Percentiles rank a stretch among this genome's conserved stretches.
Conservation (phyloP, 2,888 invertebrate genomes). For the Callimorpha dominula region DNA sequence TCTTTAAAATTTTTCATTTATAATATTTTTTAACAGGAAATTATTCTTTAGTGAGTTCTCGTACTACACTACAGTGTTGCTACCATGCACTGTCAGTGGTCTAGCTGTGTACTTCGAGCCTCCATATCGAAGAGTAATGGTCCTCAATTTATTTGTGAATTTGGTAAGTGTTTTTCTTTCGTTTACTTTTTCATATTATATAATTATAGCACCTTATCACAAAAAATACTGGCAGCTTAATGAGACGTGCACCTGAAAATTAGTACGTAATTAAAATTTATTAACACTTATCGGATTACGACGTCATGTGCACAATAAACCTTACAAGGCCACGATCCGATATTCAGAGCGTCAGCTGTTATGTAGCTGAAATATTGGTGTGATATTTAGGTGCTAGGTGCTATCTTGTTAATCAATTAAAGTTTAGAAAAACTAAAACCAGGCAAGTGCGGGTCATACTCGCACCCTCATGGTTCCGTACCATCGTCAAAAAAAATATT, state of each 20-base stretch:
- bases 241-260: neutral
- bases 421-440: too few relatives aligned
- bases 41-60: constrained; percentile 80
- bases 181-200: neutral
- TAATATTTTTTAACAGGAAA: constrained; percentile 62
- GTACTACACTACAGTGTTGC: constrained; percentile 80
- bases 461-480: too few relatives aligned
- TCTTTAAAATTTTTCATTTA: too few relatives aligned
- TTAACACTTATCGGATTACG: neutral
- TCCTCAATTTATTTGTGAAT: constrained; percentile 82
- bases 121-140: constrained; percentile 80
- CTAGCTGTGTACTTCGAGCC: constrained; percentile 82
- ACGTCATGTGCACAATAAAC: neutral
- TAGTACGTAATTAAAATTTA: neutral
- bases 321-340: neutral
- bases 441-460: too few relatives aligned
- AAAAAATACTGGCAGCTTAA: neutral
- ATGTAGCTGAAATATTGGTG: neutral
- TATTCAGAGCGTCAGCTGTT: neutral
- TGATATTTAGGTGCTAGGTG: too few relatives aligned
- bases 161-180: constrained; percentile 69
- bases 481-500: too few relatives aligned
- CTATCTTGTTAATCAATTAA: too few relatives aligned
- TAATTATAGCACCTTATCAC: neutral
- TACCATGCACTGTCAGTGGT: constrained; percentile 82